Conservation (phyloP, 2,797 vertebrate species). For the Australoheros facetus region DNA sequence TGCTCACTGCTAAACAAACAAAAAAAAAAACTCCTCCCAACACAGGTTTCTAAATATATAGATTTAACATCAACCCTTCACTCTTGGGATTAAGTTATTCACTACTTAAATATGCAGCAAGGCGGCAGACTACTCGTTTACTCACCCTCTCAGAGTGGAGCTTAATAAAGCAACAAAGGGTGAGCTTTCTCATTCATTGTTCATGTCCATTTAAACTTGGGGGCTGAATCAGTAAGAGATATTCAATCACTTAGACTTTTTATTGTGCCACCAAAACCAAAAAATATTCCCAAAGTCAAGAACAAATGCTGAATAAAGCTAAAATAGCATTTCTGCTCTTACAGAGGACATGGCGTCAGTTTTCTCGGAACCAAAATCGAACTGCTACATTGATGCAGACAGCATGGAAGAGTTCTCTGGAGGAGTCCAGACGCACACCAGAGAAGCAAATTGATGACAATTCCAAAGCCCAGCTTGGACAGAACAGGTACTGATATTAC, state of each 20-base stretch:
- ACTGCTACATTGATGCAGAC: conserved; percentile 88
- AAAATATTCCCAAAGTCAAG: neutral
- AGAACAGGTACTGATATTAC: conserved; percentile 76
- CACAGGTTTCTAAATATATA: neutral
- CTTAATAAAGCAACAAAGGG: neutral
- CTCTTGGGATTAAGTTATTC: neutral
- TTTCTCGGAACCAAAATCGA: conserved; percentile 73
- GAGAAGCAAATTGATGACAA: conserved; percentile 50
- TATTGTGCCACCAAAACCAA: neutral
- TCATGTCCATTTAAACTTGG: neutral
- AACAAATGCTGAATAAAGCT: neutral
- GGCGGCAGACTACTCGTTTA: neutral
- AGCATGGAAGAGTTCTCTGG: conserved; percentile 80
- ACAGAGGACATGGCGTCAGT: conserved; percentile 88
- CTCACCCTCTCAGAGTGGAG: neutral
- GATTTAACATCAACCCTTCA: neutral
- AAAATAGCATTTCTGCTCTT: conserved; percentile 19
- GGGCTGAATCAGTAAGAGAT: neutral
- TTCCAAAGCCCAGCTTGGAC: conserved; percentile 65
- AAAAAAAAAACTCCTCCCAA: neutral
- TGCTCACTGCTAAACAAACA: neutral
- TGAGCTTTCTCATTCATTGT: neutral
- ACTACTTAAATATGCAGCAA: neutral
- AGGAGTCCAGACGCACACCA: conserved; percentile 49
- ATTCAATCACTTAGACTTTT: neutral